Evolutionary conservation across 2,888 invertebrate species (phyloP), one percentile per base, ranked within the genome.

Genomic region (Metacarcinus magister): DNA sequence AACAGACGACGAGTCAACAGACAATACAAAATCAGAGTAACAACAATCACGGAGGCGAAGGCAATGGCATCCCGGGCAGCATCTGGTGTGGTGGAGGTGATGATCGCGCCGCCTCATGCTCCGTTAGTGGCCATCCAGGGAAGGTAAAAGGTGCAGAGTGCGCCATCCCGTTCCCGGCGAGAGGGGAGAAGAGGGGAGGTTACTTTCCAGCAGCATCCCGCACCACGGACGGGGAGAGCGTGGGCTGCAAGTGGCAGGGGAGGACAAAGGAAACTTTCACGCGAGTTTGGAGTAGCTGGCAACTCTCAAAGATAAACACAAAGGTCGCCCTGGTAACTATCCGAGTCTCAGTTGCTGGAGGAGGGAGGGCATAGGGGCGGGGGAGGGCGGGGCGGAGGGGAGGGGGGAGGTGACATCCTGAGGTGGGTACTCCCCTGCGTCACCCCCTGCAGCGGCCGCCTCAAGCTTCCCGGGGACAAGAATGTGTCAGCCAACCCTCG

Each of bases 281-380:
- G 60, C 60, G 91, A 91, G 95, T 95, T 95, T 95, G 95, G 67
- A 95, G 95, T 67, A 54, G 54, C 67, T 67, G 91, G 90, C 54
- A 90, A 94, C 94, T 94, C 87, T 39, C 44, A 46, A 94, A 94
- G 94, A 94, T 94, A 94, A 94, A 94, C 94, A 39, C 94, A 94
- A 90, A 94, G 94, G 90, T 94, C 90, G 94, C 90, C 54, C 90
- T 60, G 67, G 91, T 43, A 95, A 95, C 95, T 91, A 90, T n/a
- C 93, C 67, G 93, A 91, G 91, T 46, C 91, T 44, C 91, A 82
- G 75, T 94, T 23, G 46, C 43, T 23, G 93, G 75, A 32, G 67
- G 93, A 93, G 93, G 93, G 28, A 39, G 16, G 39, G 28, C n/a
- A 0, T 0, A 32, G 16, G 46, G 48, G 2, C 7, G 23, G 87